phyloP scores from a whole-genome alignment of 2,797 vertebrate species.

The Sciaenops ocellatus region DNA sequence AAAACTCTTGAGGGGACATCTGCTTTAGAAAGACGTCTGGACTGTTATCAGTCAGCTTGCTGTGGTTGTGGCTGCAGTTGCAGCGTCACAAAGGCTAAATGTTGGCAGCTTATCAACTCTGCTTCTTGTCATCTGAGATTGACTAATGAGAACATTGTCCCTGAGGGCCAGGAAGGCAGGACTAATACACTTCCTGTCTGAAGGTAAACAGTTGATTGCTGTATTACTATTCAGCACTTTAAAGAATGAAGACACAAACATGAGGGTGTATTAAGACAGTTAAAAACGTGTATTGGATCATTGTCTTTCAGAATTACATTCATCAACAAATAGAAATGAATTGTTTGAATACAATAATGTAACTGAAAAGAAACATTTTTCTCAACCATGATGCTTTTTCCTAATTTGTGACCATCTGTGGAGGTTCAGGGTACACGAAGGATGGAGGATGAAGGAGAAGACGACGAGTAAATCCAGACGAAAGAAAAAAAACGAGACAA shows the following conservation, averaged over 20 bases:
- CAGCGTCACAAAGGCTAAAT: not conserved
- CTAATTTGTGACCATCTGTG: slow-evolving; percentile 52
- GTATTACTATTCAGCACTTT: no score
- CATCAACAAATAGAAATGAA: slow-evolving; percentile 62
- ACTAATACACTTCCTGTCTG: no score
- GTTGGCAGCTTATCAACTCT: not conserved
- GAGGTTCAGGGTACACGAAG: slow-evolving; percentile 23
- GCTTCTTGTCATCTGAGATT: not conserved
- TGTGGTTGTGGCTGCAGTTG: not conserved
- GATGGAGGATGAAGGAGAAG: not conserved
- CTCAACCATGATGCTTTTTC: slow-evolving; percentile 58
- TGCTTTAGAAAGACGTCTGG: not conserved
- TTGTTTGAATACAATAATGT: slow-evolving; percentile 59
- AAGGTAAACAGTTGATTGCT: no score
- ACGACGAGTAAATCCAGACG: slow-evolving; percentile 26
- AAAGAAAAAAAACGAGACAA: slow-evolving; percentile 27
- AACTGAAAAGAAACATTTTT: slow-evolving; percentile 60
- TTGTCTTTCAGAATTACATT: slow-evolving; percentile 70
- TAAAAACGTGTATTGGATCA: slow-evolving; percentile 71
- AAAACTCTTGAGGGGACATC: not conserved
- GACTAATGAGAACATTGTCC: not conserved
- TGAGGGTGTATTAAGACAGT: slow-evolving; percentile 43
- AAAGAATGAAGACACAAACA: slow-evolving; percentile 19
- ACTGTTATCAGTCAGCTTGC: not conserved
- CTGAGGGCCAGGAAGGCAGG: not conserved